Base-by-base conservation (phyloP, 2,113 vertebrate genomes). In the Ascaphus truei region DNA sequence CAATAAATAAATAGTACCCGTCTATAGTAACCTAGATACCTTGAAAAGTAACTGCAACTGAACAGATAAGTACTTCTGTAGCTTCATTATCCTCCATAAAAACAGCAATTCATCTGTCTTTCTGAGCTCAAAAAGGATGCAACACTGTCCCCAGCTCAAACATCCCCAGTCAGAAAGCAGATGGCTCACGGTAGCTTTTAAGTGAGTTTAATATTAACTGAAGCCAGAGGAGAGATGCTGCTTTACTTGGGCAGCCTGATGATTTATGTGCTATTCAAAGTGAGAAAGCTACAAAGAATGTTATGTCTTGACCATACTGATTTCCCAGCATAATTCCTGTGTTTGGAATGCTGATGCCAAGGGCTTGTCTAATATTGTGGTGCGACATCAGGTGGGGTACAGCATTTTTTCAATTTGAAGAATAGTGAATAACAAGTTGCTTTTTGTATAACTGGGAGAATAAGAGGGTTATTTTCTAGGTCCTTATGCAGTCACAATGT, bases 211-310 rank as follows among this genome's bases (percentile, higher is more conserved):
- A 47, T 58, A 47, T 57, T 25, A 58, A 48, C 29, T 47, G 27
- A 58, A 68, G 64, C 39, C 52, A 68, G 39, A 68, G 64, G 52
- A 33, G 52, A 33, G 51, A 68, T 34, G 39, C 52, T 57, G 27
- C 29, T 57, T 18, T 25, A 41, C 52, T 58, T 56, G 43, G 39
- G 18, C 39, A 26, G 37, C 5, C 48, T 58, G 18, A 25, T 57
- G 64, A 68, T 68, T 58, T 57, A 68, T 58, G 29, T 45, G 3
- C 53, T 57, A 27, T 56, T 57, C 64, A 55, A 55, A 66, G 63
- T 43, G 25, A 23, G 39, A 45, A 68, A 57, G 20, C 39, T 56
- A 16, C 39, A 58, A 33, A 57, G 36, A 47, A 45, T 48, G 20
- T n/a, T n/a, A n/a, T n/a, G n/a, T n/a, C n/a, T n/a, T n/a, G n/a